These are phyloP conservation scores for Meta bourneti DNA, from an alignment of 2,888 invertebrate species.

Conservation along the genomic window DNA sequence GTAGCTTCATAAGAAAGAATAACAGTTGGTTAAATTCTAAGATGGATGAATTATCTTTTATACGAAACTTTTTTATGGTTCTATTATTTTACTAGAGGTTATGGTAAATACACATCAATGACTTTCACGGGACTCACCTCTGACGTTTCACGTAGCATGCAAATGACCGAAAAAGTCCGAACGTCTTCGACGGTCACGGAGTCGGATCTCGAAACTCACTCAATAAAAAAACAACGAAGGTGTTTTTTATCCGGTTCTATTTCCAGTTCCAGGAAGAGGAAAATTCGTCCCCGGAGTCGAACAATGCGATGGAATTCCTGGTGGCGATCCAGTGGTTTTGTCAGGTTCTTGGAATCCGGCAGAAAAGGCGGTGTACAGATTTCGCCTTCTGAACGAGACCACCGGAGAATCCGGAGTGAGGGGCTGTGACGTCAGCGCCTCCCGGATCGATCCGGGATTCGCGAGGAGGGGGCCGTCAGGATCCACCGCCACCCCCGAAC, in stretches of 20 bases:
- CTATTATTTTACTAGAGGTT: no score
- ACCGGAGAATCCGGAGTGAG: slow-evolving; percentile 35
- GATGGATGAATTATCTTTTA: no score
- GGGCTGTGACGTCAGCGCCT: slow-evolving; percentile 30
- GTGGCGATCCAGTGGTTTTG: slow-evolving; percentile 17
- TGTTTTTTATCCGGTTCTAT: not conserved
- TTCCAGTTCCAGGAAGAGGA: not conserved
- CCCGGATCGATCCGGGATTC: slow-evolving; percentile 58
- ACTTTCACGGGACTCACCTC: slow-evolving; percentile 15
- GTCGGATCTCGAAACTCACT: not conserved
- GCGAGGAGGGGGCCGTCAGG: not conserved
- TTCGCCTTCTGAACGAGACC: slow-evolving; percentile 39
- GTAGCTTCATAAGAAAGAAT: no score
- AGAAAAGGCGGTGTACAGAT: not conserved
- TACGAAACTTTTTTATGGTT: no score
- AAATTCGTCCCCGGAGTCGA: not conserved
- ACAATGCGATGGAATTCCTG: not conserved
- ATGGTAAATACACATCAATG: no score
- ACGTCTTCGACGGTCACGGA: not conserved
- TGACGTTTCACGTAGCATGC: slow-evolving; percentile 49
- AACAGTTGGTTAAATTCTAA: no score
- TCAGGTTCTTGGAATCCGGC: slow-evolving; percentile 38
- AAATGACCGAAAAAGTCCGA: slow-evolving; percentile 3
- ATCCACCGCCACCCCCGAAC: no score
- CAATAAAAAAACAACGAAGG: not conserved